Evolutionary conservation across 2,888 invertebrate species (phyloP).

Genomic region (Eupeodes luniger): DNA sequence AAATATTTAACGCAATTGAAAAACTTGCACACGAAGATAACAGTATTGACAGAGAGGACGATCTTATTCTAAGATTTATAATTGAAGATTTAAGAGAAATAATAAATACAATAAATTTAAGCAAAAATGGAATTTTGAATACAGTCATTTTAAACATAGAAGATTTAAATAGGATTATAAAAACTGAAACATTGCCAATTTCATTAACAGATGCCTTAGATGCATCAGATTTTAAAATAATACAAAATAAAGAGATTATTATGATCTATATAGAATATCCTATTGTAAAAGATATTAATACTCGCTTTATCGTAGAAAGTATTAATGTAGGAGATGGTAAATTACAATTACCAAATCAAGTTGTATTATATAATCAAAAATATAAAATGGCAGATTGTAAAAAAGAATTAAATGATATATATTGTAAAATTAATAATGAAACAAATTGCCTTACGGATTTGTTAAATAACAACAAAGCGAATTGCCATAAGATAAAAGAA

Average conservation of each 20-base stretch:
- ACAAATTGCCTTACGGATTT: not conserved
- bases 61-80: not conserved
- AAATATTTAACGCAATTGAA: not conserved
- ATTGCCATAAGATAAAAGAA: conserved; percentile 8
- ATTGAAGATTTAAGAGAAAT: not conserved
- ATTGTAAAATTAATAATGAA: conserved; percentile 7
- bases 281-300: not conserved
- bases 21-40: not conserved
- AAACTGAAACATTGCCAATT: not conserved
- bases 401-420: not conserved
- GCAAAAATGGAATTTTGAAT: not conserved
- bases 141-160: not conserved
- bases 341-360: conserved; percentile 1
- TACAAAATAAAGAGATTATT: not conserved
- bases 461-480: not conserved
- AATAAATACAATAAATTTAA: not conserved
- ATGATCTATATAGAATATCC: not conserved
- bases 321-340: conserved; percentile 1
- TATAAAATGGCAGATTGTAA: conserved; percentile 11
- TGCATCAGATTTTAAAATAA: not conserved
- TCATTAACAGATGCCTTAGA: conserved; percentile 8
- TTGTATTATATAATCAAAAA: not conserved
- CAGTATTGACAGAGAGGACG: not conserved
- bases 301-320: not conserved
- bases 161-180: not conserved